Base-by-base conservation (phyloP, 1,140 invertebrate genomes). In the Pemphigus obesinymphae region DNA sequence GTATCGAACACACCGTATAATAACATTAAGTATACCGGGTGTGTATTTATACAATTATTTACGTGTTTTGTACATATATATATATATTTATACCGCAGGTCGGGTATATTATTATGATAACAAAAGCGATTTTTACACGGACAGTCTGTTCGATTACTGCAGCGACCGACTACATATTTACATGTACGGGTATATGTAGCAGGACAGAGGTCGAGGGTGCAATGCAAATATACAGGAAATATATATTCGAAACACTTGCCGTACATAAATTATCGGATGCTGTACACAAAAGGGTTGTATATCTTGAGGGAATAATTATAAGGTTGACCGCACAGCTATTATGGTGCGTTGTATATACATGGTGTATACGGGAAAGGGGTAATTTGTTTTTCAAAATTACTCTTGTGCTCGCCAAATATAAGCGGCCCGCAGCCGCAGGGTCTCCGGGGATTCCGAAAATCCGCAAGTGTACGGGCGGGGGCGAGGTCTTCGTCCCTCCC, bases 351-450 rank as follows among this genome's bases (percentile, higher is more conserved):
- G 63, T 66, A 15, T n/a, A 37, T 37, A 37, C 20, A 31, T 70
- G n/a, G 20, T 20, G 31, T 23, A 11, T 23, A 17, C 11, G 15
- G 55, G 26, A 61, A 61, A 80, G 76, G 76, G 53, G 55, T 80
- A 80, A 80, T 80, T 80, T 80, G 76, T 80, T 80, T 80, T 80
- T 80, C 37, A 43, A 80, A 80, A 80, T 80, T 80, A 80, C 76
- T 80, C 26, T 50, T 48, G 55, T 61, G 37, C 34, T 15, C 53
- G n/a, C 50, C 53, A 58, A 61, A 34, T 48, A 76, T 76, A 76
- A 76, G 50, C 73, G 73, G 20, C 75, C n/a, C 8, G 26, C 43
- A 20, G 70, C 45, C 55, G 26, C 55, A 29, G 37, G 13, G 8
- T 55, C 55, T 40, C 55, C 13, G 23, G 76, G 76, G 76, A 63